phyloP scores from a whole-genome alignment of 2,113 vertebrate species.

The Indicator maculatus region DNA sequence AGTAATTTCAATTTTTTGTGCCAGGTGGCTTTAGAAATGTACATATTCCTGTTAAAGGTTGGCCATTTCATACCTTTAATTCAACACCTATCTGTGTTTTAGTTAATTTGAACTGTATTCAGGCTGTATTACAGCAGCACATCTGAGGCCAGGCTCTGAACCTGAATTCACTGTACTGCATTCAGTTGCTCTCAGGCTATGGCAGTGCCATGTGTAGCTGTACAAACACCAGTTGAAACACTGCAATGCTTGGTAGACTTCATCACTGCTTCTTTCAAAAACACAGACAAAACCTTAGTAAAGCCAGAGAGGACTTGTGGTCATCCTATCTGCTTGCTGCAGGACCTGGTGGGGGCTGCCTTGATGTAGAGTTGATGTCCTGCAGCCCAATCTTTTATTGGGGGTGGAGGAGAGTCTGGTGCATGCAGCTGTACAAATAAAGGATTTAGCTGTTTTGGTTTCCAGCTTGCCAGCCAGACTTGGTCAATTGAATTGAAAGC shows the following conservation, averaged over 20 bases:
- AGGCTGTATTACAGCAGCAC: not conserved
- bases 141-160: not conserved
- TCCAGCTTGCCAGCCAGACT: not conserved
- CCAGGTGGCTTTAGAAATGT: not conserved
- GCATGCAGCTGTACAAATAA: constrained; percentile 49
- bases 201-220: not conserved
- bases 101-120: not conserved
- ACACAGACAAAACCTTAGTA: not conserved
- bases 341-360: not conserved
- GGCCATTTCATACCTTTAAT: not conserved
- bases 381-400: not conserved
- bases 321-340: not conserved
- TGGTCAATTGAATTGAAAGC: not conserved
- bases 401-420: not conserved
- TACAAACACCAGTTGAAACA: not conserved
- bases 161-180: not conserved
- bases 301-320: not conserved
- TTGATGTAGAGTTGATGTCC: not conserved
- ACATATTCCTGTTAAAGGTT: not conserved
- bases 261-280: not conserved
- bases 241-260: not conserved
- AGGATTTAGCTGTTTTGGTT: not conserved
- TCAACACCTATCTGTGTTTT: not conserved
- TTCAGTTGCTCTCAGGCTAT: not conserved
- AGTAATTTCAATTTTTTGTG: not conserved